Evolutionary conservation across 2,113 vertebrate genomes (phyloP).

Genomic region (Pelusios castaneus): DNA sequence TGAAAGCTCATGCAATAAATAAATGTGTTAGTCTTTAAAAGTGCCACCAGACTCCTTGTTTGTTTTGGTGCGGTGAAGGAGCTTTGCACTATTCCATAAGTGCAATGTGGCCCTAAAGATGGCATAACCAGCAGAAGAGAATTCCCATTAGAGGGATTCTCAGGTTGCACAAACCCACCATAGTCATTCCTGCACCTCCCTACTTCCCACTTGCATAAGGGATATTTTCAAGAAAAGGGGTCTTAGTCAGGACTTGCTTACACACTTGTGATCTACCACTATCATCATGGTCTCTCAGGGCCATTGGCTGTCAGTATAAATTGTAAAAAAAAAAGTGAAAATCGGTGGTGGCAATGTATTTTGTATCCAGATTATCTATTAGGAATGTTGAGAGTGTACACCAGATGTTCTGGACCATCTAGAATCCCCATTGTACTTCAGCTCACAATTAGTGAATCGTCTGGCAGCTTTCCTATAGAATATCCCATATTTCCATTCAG

Average conservation of each 20-base stretch:
- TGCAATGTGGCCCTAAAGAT: neutral
- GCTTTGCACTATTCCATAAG: too few relatives aligned
- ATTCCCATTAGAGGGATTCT: neutral
- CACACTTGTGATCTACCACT: neutral
- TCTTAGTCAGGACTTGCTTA: neutral
- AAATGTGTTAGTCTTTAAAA: too few relatives aligned
- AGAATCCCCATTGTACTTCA: neutral
- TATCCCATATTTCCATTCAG: neutral
- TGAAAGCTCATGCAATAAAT: too few relatives aligned
- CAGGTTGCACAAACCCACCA: fast-evolving
- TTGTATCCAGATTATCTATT: neutral
- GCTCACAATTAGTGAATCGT: neutral
- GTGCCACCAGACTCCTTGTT: too few relatives aligned
- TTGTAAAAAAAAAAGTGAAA: too few relatives aligned
- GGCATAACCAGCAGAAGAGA: neutral
- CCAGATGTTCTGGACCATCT: neutral
- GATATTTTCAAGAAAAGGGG: neutral
- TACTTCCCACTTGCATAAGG: neutral
- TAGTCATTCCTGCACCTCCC: neutral
- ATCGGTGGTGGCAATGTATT: neutral
- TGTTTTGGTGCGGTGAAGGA: too few relatives aligned
- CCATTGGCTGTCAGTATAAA: neutral
- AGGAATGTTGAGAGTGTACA: neutral
- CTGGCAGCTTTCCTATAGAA: neutral
- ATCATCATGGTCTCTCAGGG: neutral